A percentile compares a stretch with the other conserved stretches of the same genome.
Conservation (phyloP, 2,113 vertebrate genomes). For the Sinosuthora webbiana region DNA sequence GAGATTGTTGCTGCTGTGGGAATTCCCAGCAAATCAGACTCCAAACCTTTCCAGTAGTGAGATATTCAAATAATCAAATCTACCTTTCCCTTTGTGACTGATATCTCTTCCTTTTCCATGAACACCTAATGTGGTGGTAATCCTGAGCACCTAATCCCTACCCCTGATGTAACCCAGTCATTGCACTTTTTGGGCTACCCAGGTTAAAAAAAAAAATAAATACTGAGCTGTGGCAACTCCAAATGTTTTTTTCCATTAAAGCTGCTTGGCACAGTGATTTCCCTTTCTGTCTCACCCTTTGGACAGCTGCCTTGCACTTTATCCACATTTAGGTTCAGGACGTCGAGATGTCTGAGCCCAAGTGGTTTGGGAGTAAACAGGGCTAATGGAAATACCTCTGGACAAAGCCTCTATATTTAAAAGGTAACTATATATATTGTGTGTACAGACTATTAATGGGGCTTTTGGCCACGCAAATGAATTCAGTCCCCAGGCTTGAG, state of each 20-base stretch:
- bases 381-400: slow-evolving; percentile 22
- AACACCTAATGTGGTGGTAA: neutral
- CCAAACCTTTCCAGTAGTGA: neutral
- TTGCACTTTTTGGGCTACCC: neutral
- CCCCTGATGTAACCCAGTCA: neutral
- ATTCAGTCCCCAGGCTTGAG: neutral
- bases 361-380: slow-evolving; percentile 17
- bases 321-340: slow-evolving; percentile 16
- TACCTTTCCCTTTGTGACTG: neutral
- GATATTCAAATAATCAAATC: neutral
- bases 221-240: neutral
- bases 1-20: neutral
- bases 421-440: slow-evolving; percentile 20
- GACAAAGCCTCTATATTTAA: slow-evolving; percentile 53
- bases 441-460: neutral
- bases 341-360: neutral
- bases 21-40: neutral
- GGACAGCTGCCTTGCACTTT: neutral
- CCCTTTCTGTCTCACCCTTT: slow-evolving; percentile 19
- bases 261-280: neutral
- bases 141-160: neutral
- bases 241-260: slow-evolving; percentile 32
- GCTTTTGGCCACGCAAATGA: neutral
- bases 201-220: neutral
- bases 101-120: neutral